A percentile compares a stretch with the other conserved stretches of the same genome.
Evolutionary conservation across 2,888 invertebrate species (phyloP).

Genomic region (Opisthograptis luteolata): DNA sequence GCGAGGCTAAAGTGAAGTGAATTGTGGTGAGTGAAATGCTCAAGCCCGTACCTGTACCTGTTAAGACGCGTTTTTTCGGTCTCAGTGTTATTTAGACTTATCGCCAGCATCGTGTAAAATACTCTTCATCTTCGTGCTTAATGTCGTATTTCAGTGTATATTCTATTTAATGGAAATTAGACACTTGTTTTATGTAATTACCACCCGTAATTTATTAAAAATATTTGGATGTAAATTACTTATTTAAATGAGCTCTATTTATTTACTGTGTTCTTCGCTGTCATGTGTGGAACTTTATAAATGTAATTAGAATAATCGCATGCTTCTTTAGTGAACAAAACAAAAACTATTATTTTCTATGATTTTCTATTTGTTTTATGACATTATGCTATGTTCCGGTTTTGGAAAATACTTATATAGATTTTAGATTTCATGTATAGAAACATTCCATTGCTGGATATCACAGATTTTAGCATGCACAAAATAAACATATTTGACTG

Average conservation of each 20-base stretch:
- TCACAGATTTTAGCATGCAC: constrained; percentile 13
- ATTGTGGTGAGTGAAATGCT: constrained; percentile 2
- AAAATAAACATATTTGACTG: not conserved
- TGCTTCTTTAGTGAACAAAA: not conserved
- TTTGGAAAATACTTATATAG: not conserved
- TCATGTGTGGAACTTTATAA: not conserved
- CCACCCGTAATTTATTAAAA: not conserved
- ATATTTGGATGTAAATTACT: not conserved
- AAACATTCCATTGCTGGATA: constrained; percentile 21
- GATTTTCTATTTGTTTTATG: not conserved
- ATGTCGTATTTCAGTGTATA: constrained; percentile 1
- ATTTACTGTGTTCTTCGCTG: not conserved
- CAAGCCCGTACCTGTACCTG: constrained; percentile 10
- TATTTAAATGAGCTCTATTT: not conserved
- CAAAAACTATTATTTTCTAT: not conserved
- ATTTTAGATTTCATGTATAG: not conserved
- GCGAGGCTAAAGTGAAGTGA: not conserved
- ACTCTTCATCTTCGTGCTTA: constrained; percentile 3
- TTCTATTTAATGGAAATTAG: not conserved
- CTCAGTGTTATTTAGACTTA: constrained; percentile 11
- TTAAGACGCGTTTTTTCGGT: constrained; percentile 2
- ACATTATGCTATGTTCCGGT: not conserved
- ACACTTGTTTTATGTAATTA: not conserved
- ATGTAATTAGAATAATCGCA: not conserved
- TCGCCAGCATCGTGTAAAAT: constrained; percentile 7